Base-by-base conservation (phyloP, 1,140 invertebrate genomes). In the Glossosoma conforme region DNA sequence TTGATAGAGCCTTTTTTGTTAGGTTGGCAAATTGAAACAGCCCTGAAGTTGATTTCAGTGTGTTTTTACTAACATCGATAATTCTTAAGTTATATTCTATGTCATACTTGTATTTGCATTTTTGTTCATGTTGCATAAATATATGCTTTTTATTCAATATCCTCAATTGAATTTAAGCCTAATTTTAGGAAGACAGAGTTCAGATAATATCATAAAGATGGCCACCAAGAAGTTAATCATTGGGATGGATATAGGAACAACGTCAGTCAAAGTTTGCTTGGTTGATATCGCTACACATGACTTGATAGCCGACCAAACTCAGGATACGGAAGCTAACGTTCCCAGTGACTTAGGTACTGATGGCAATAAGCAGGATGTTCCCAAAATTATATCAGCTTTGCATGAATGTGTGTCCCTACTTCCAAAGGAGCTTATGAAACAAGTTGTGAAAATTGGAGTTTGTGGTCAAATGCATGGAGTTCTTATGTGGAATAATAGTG, bases 401-500 rank as follows among this genome's bases (percentile, higher is more conserved):
- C 85, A 89, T 63, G 80, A 79, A 48, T 91, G 87, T 61, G 73
- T 91, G 11, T 83, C 83, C 1, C 74, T 84, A 55, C 68, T 91
- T 32, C 81, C 86, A 3, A 82, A 82, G 67, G 82, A 89, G 65
- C 68, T 83, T 19, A 67, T 88, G 24, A 75, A 77, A 60, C 76
- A 82, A 68, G 84, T 86, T 54, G 73, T 68, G 20, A 76, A 73
- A 53, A 85, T 89, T 57, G 85, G 87, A 20, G 77, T 91, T 30
- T 90, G 86, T 63, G 87, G 88, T 1, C 88, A 92, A 72, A 93
- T 93, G 90, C 91, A 94, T 65, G 91, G 91, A 8, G 81, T 92
- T 4, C 78, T 92, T 49, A 68, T 93, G 20, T 94, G 90, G 90
- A 83, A 82, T 59, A 69, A 78, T 35, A 68, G 74, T 6, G 40